Evolutionary conservation across 2,888 invertebrate genomes (phyloP).

Genomic region (Orthosia cruda): DNA sequence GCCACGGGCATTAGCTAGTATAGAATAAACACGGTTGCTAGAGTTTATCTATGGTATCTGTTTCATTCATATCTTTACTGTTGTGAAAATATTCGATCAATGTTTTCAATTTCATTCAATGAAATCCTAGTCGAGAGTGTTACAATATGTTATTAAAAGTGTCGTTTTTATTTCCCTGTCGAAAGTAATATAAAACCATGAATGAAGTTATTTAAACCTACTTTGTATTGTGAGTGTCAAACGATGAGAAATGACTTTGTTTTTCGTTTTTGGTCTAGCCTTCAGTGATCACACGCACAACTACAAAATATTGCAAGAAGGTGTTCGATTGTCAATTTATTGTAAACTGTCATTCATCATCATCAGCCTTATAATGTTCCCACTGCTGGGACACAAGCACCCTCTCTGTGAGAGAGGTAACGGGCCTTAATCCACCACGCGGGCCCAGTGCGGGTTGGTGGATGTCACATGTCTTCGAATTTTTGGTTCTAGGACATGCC

Average conservation of each 20-base stretch:
- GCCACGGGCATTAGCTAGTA: neutral
- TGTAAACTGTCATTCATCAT: too few relatives aligned
- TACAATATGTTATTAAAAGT: constrained; percentile 40
- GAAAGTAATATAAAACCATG: constrained; percentile 31
- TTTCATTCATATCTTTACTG: constrained; percentile 46
- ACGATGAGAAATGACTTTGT: neutral
- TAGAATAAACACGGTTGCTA: neutral
- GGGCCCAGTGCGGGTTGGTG: too few relatives aligned
- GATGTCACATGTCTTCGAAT: too few relatives aligned
- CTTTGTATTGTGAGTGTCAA: neutral
- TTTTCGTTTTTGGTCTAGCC: neutral
- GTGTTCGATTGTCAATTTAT: too few relatives aligned
- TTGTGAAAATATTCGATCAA: constrained; percentile 49
- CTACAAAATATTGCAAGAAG: neutral
- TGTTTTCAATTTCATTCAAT: constrained; percentile 51
- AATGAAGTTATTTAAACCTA: constrained; percentile 31
- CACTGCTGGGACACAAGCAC: too few relatives aligned
- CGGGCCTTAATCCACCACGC: too few relatives aligned
- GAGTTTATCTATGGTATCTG: constrained; percentile 30
- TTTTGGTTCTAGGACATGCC: too few relatives aligned
- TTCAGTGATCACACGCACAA: neutral
- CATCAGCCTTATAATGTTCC: too few relatives aligned
- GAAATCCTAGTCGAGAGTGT: constrained; percentile 37
- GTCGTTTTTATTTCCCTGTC: constrained; percentile 40
- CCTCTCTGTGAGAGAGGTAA: too few relatives aligned